A percentile compares a stretch with the other conserved stretches of the same genome.
Evolutionary conservation across 2,113 vertebrate species (phyloP).

Genomic region (Stictonetta naevosa): DNA sequence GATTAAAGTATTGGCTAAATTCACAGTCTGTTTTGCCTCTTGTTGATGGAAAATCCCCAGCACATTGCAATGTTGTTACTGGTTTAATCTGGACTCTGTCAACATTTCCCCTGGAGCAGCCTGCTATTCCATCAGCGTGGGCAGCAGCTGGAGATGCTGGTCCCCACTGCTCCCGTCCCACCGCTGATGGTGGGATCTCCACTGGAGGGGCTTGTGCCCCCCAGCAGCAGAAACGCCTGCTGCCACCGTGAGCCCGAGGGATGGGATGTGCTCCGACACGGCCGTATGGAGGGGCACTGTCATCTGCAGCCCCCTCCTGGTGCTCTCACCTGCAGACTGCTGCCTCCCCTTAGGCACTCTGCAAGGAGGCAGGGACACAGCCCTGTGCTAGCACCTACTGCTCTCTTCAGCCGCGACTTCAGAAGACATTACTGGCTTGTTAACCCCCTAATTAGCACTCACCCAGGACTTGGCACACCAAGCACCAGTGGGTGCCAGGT

Average conservation of each 20-base stretch:
- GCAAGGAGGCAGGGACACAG: neutral
- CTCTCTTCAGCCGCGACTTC: neutral
- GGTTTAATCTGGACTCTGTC: neutral
- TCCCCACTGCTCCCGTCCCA: neutral
- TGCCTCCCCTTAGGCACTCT: neutral
- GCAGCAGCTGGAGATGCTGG: neutral
- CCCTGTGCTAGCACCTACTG: neutral
- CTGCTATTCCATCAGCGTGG: neutral
- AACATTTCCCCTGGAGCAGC: neutral
- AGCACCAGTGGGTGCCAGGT: neutral
- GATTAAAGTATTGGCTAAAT: neutral
- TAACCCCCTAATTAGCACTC: neutral
- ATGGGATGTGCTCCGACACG: neutral
- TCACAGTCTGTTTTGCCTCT: neutral
- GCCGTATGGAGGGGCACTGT: accelerated
- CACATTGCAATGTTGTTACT: neutral
- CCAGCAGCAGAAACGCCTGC: no score
- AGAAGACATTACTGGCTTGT: neutral
- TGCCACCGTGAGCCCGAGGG: accelerated
- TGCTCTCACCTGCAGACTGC: neutral
- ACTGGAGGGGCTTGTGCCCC: neutral
- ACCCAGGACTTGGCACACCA: neutral
- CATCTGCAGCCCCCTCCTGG: neutral
- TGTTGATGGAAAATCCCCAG: neutral
- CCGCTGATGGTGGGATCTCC: neutral